phyloP scores from a whole-genome alignment of 2,113 vertebrate genomes.

The Bos indicus region DNA sequence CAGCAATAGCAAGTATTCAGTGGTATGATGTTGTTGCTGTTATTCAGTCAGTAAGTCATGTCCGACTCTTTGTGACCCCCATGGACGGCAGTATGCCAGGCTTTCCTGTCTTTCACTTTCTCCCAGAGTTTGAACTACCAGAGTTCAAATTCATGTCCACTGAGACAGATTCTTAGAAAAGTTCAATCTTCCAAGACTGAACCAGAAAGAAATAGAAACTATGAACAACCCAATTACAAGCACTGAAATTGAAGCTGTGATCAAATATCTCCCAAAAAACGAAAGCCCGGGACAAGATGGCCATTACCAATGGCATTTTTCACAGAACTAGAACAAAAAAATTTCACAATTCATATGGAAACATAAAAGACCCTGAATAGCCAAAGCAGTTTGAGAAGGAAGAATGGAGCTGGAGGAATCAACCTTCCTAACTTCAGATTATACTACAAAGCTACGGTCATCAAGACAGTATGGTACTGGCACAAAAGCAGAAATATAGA shows the following conservation, averaged over 20 bases:
- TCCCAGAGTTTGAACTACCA: background rate
- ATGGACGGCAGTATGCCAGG: background rate
- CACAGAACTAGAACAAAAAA: background rate
- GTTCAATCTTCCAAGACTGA: background rate
- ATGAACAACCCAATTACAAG: background rate
- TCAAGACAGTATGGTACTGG: background rate
- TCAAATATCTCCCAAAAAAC: background rate
- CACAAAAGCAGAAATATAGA: background rate
- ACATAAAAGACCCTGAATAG: background rate
- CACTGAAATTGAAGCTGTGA: background rate
- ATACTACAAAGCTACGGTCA: background rate
- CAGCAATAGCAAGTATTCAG: background rate
- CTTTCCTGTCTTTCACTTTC: background rate
- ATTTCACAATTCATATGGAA: background rate
- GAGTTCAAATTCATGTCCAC: background rate
- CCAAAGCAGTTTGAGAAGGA: background rate
- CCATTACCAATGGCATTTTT: background rate
- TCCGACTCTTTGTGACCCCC: background rate
- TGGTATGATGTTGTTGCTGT: background rate
- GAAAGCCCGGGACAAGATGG: background rate
- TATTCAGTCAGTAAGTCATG: background rate
- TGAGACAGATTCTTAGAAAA: background rate
- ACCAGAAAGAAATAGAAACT: background rate
- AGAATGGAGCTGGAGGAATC: background rate
- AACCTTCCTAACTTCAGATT: background rate